phyloP scores from a whole-genome alignment of 1,140 invertebrate genomes.

The Parapsyche elsis region DNA sequence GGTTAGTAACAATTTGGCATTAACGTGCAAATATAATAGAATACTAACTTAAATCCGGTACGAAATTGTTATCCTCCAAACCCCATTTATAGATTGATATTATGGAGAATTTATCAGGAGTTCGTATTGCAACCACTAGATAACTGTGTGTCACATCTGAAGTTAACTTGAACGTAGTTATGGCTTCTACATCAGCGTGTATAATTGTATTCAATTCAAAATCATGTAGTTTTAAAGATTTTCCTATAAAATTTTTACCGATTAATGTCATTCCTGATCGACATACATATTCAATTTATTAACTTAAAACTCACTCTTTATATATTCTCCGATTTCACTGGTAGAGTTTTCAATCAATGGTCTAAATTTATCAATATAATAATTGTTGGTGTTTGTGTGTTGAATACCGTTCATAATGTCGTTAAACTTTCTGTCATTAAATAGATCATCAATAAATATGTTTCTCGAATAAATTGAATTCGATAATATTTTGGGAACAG shows the following conservation, averaged over 20 bases:
- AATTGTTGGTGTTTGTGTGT: not conserved
- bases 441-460: not conserved
- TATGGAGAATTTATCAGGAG: conserved; percentile 10
- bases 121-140: conserved; percentile 22
- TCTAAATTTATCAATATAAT: not conserved
- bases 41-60: conserved; percentile 22
- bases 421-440: conserved; percentile 21
- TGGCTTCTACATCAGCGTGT: conserved; percentile 4
- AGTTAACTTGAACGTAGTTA: not conserved
- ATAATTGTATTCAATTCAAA: not conserved
- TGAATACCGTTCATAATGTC: not conserved
- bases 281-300: no score
- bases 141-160: not conserved
- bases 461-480: not conserved
- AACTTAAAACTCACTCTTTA: not conserved
- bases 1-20: not conserved
- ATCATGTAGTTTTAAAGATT: not conserved
- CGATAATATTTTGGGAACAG: not conserved
- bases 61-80: not conserved
- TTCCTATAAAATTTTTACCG: no score
- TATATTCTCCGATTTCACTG: not conserved
- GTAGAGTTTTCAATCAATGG: not conserved
- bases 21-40: not conserved
- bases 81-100: conserved; percentile 36
- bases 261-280: no score